A percentile compares a stretch with the other conserved stretches of the same genome.
Conservation (phyloP, 2,797 vertebrate species). For the Perodicticus potto region DNA sequence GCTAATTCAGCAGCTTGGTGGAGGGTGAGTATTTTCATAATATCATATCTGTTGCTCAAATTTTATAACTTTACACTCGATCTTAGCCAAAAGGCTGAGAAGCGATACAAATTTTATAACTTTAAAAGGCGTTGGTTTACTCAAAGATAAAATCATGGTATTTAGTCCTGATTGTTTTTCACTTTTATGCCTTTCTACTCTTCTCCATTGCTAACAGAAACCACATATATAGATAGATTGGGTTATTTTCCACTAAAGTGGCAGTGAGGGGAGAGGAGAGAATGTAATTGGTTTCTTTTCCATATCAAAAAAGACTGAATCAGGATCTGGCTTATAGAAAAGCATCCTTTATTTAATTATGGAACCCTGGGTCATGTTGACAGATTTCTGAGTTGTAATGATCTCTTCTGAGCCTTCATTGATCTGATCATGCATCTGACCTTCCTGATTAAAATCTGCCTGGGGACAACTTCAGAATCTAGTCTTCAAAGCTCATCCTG, state of each 20-base stretch:
- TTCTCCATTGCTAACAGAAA: neutral
- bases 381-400: neutral
- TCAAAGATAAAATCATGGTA: neutral
- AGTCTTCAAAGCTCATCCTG: neutral
- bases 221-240: neutral
- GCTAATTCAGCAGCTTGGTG: neutral
- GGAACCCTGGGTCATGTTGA: neutral
- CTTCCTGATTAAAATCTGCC: neutral
- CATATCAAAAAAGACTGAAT: constrained; percentile 20
- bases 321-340: neutral
- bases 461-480: neutral
- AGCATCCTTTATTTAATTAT: neutral
- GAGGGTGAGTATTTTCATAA: neutral
- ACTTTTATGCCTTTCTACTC: neutral
- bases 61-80: neutral
- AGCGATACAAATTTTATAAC: neutral
- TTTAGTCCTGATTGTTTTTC: neutral
- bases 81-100: too few species aligned
- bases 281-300: neutral
- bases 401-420: neutral
- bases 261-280: neutral
- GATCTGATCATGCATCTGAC: neutral
- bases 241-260: neutral
- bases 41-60: neutral
- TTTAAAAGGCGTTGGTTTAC: neutral